Conservation (phyloP, 1,140 invertebrate genomes). For the Epicauta chinensis region DNA sequence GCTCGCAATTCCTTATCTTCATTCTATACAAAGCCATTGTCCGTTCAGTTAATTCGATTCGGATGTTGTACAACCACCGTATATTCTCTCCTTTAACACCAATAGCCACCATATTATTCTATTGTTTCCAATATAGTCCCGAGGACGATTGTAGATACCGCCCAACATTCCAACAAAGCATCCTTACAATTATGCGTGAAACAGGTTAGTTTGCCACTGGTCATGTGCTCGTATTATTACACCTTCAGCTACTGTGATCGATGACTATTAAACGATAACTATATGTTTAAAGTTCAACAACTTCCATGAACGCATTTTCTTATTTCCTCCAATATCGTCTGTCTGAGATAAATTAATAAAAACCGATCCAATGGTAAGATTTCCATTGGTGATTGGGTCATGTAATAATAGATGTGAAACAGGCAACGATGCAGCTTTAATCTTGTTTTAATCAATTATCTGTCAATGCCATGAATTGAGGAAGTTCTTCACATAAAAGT, state of each 20-base stretch:
- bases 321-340: too few relatives aligned
- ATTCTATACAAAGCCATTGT: constrained; percentile 8
- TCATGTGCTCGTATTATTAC: constrained; percentile 22
- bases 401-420: background rate
- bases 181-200: constrained; percentile 26
- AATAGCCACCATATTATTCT: constrained; percentile 1
- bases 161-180: constrained; percentile 10
- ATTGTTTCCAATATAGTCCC: constrained; percentile 18
- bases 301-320: constrained; percentile 12
- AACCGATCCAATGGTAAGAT: too few relatives aligned
- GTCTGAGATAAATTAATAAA: too few relatives aligned
- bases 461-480: too few relatives aligned
- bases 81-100: background rate
- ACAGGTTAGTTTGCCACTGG: constrained; percentile 25
- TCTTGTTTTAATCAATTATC: too few relatives aligned
- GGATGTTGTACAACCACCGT: constrained; percentile 3
- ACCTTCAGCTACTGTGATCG: constrained; percentile 20
- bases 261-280: constrained; percentile 11
- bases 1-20: background rate
- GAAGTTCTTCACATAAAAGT: too few relatives aligned
- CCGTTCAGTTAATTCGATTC: constrained; percentile 3
- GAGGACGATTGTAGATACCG: constrained; percentile 15
- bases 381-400: too few relatives aligned
- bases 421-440: too few relatives aligned
- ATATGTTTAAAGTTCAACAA: constrained; percentile 18